These are phyloP conservation scores for Porphyrio hochstetteri DNA, from an alignment of 2,113 vertebrate species.

Conservation along the genomic window DNA sequence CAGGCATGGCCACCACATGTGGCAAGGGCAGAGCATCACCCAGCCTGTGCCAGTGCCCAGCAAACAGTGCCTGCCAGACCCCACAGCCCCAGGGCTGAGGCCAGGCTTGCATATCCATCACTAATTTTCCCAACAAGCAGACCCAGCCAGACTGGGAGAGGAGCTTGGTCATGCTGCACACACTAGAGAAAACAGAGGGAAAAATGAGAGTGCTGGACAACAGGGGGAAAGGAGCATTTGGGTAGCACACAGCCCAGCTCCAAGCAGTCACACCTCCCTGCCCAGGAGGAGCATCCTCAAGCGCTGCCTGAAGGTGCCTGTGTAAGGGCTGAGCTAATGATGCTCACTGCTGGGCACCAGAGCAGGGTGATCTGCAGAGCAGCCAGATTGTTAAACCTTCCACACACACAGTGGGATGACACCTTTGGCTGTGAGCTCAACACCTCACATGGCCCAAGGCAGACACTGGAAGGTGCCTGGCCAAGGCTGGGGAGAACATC, in stretches of 20 bases:
- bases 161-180: background rate
- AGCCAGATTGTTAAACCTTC: background rate
- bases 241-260: background rate
- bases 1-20: background rate
- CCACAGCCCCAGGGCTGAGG: background rate
- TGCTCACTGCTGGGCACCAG: rapidly evolving
- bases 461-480: background rate
- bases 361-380: background rate
- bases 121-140: background rate
- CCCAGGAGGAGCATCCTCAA: background rate
- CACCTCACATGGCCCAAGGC: too few species aligned
- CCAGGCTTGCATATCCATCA: background rate
- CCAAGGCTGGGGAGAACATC: background rate
- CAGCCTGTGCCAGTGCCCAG: background rate
- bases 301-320: background rate
- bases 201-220: background rate
- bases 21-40: background rate
- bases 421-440: background rate
- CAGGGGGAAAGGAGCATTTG: background rate
- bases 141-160: background rate
- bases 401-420: background rate
- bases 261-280: background rate
- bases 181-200: background rate
- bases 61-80: background rate
- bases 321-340: rapidly evolving